Conservation (phyloP, 2,797 vertebrate species). For the Sciurus vulgaris region DNA sequence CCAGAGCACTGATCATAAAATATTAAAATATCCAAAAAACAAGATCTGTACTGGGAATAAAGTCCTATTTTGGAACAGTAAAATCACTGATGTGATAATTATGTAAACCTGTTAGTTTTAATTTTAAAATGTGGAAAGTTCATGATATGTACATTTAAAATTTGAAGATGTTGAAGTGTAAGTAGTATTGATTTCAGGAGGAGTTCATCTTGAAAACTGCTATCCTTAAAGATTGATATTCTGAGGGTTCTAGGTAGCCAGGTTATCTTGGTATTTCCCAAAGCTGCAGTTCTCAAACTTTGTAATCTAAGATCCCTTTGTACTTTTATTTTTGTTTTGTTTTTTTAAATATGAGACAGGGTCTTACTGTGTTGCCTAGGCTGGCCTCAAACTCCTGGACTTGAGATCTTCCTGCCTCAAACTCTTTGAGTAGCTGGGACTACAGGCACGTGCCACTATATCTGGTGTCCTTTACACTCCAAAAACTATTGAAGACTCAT, state of each 20-base stretch:
- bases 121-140: slow-evolving; percentile 4
- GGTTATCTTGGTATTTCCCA: background rate
- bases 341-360: no score
- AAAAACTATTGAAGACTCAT: background rate
- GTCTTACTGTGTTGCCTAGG: background rate
- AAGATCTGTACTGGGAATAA: background rate
- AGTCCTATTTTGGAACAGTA: slow-evolving; percentile 18
- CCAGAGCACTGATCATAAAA: slow-evolving; percentile 40
- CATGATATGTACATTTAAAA: background rate
- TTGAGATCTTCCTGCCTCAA: no score
- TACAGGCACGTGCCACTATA: background rate
- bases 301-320: background rate
- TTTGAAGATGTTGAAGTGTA: background rate
- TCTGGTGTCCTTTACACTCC: background rate
- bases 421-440: no score
- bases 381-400: background rate
- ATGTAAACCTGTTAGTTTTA: slow-evolving; percentile 9
- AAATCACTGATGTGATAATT: background rate
- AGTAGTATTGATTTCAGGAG: slow-evolving; percentile 25
- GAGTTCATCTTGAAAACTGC: slow-evolving; percentile 9
- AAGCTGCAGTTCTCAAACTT: background rate
- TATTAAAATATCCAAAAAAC: background rate
- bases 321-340: background rate
- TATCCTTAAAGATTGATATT: background rate
- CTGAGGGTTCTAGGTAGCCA: background rate